Base-by-base conservation (phyloP, 2,113 vertebrate species). In the Asarcornis scutulata region DNA sequence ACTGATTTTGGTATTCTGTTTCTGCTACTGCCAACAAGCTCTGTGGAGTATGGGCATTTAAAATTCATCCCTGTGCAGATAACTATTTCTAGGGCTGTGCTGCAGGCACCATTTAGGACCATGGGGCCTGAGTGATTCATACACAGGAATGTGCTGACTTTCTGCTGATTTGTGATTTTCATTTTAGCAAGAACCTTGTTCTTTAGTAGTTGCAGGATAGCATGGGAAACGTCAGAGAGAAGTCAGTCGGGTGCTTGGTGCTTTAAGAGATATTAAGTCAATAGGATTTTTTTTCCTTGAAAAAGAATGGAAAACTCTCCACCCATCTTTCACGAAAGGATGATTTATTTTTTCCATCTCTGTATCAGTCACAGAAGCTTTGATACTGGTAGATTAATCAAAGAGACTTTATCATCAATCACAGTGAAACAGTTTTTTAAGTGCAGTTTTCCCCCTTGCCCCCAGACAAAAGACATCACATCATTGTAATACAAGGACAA, bases 321-420 rank as follows among this genome's bases (percentile, higher is more conserved):
- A 81, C 67, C 23, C 21, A 46, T 96, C 78, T 79, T 96, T 96
- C 66, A 69, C 90, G 50, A 91, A 89, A 95, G 40, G 46, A 81
- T 90, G 44, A 80, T 89, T 95, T 95, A 52, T 83, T 96, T 97
- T 83, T 73, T 83, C 50, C 38, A 88, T 31, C 32, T 73, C 16
- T 86, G 5, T 72, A 95, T 80, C 71, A 91, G 74, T 95, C 53
- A 86, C 52, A 50, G 76, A 63, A 90, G 7, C 72, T 79, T 89
- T 71, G 27, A 86, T 81, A 63, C 34, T 90, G 71, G 60, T 60
- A 94, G 59, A 78, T 87, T 89, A 95, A 69, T 95, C 90, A 88
- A 63, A 95, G 46, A 69, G 38, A 29, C 23, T 83, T 75, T 86
- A 80, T 91, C 82, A 96, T 96, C 86, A 94, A 40, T 97, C 94